Conservation (phyloP, 1,140 invertebrate genomes). For the Rhysida immarginata region DNA sequence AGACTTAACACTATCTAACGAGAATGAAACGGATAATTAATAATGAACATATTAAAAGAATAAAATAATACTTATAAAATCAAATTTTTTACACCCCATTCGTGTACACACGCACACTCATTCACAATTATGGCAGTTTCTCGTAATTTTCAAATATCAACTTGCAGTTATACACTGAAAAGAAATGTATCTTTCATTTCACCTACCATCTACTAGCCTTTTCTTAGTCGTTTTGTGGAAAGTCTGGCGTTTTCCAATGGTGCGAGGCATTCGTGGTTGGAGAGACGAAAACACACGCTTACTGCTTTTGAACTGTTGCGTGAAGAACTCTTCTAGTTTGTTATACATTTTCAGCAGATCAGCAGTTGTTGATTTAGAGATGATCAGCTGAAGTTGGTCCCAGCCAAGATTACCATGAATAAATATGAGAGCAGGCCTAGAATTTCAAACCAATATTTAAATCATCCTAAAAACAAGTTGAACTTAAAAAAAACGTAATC, state of each 20-base stretch:
- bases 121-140: too few relatives aligned
- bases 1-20: too few relatives aligned
- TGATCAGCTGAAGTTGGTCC: constrained; percentile 92
- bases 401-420: constrained; percentile 82
- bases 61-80: too few relatives aligned
- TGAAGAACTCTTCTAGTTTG: constrained; percentile 93
- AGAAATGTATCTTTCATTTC: too few relatives aligned
- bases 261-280: constrained; percentile 33
- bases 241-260: not conserved
- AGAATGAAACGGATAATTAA: too few relatives aligned
- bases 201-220: not conserved
- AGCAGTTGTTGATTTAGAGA: constrained; percentile 88
- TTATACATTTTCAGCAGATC: constrained; percentile 92
- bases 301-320: constrained; percentile 83
- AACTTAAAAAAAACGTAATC: not conserved
- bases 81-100: too few relatives aligned
- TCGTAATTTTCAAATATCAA: too few relatives aligned
- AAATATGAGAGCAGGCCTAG: constrained; percentile 73
- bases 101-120: too few relatives aligned
- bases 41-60: too few relatives aligned
- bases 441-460: constrained; percentile 6
- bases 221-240: not conserved
- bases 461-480: not conserved
- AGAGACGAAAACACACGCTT: constrained; percentile 74
- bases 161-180: too few relatives aligned